Conservation (phyloP, 2,113 vertebrate species). For the Urocolius indicus region DNA sequence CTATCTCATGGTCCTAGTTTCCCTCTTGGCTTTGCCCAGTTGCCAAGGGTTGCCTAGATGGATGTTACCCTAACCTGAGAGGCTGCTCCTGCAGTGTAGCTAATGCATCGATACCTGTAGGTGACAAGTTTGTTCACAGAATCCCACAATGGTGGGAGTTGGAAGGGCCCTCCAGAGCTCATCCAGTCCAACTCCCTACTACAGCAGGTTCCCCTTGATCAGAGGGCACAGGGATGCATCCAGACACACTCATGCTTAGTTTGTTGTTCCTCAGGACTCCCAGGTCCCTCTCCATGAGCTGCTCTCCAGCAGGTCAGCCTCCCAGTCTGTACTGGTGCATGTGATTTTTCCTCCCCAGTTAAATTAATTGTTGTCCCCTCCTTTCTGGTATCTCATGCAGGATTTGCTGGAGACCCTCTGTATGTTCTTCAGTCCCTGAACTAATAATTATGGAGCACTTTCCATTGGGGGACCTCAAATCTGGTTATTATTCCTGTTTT, state of each 20-base stretch:
- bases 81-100: background rate
- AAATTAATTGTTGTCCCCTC: too few species aligned
- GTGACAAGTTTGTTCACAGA: background rate
- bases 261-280: too few species aligned
- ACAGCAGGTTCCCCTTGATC: too few species aligned
- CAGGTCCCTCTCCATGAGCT: too few species aligned
- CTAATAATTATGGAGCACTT: background rate
- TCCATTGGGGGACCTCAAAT: background rate
- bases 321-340: too few species aligned
- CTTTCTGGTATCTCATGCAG: background rate
- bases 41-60: background rate
- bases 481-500: background rate
- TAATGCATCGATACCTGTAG: background rate
- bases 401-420: background rate
- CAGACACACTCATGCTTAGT: too few species aligned
- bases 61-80: rapidly evolving
- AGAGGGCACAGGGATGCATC: too few species aligned
- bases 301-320: too few species aligned
- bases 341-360: too few species aligned
- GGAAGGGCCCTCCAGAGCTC: too few species aligned
- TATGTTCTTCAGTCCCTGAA: background rate
- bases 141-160: too few species aligned
- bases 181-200: too few species aligned
- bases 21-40: background rate
- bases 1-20: background rate